Conservation (phyloP, 2,888 invertebrate genomes). For the Conus canariensis region DNA sequence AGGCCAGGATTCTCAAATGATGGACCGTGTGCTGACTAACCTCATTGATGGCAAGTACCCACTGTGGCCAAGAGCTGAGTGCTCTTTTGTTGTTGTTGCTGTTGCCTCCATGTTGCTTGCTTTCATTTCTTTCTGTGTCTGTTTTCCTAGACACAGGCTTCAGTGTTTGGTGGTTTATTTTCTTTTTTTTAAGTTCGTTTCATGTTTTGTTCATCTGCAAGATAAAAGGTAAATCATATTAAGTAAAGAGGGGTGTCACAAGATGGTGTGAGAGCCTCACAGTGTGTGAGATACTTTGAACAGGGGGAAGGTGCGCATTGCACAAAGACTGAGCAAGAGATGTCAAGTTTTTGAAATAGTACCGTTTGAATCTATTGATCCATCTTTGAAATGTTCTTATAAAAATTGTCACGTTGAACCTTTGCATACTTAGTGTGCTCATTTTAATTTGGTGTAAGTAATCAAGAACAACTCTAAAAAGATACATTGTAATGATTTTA, state of each 20-base stretch:
- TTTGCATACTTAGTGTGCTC: too few species aligned
- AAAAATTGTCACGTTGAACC: too few species aligned
- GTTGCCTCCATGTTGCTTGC: neutral
- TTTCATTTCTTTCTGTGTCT: neutral
- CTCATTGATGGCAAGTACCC: slow-evolving; percentile 44
- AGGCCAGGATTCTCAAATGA: slow-evolving; percentile 43
- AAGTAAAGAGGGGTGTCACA: too few species aligned
- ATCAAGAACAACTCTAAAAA: too few species aligned
- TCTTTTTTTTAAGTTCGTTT: neutral
- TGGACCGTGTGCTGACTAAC: slow-evolving; percentile 47
- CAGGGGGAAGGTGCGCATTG: neutral
- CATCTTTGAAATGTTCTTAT: too few species aligned
- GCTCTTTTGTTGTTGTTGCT: neutral
- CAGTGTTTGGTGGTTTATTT: neutral
- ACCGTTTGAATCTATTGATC: too few species aligned
- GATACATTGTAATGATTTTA: too few species aligned
- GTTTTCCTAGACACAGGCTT: neutral
- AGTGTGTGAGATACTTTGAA: neutral
- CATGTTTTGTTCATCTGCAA: neutral
- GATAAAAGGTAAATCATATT: too few species aligned
- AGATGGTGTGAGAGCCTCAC: too few species aligned
- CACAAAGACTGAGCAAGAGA: too few species aligned
- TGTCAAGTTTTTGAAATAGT: too few species aligned
- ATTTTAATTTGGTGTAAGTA: too few species aligned
- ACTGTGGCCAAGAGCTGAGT: neutral